Conservation (phyloP, 2,797 vertebrate species). For the Mus minutoides region DNA sequence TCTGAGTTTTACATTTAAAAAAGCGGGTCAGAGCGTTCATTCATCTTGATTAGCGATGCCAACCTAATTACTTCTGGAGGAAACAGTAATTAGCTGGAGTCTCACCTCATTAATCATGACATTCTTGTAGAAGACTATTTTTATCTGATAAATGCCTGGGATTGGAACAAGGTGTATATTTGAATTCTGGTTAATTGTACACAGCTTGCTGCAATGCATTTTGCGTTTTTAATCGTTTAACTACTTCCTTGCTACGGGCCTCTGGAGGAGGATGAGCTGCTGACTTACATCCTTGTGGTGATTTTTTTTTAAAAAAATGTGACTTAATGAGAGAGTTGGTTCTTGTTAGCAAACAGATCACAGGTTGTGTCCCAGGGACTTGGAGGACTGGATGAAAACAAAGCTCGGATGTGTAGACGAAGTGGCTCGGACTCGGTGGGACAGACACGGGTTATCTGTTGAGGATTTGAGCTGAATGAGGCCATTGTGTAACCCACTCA, state of each 20-base stretch:
- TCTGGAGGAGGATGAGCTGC: constrained; percentile 70
- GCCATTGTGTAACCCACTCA: background rate
- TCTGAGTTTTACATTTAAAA: constrained; percentile 90
- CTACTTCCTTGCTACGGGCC: constrained; percentile 87
- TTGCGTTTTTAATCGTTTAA: constrained; percentile 89
- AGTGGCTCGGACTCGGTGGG: constrained; percentile 21
- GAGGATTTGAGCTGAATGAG: constrained; percentile 27
- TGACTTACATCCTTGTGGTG: constrained; percentile 55
- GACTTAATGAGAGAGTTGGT: constrained; percentile 67
- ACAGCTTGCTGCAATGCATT: constrained; percentile 90
- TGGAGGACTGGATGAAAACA: background rate
- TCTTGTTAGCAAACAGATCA: constrained; percentile 65
- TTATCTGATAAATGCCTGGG: constrained; percentile 98
- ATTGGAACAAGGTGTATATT: constrained; percentile 94
- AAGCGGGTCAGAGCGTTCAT: constrained; percentile 92
- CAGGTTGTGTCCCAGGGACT: constrained; percentile 63
- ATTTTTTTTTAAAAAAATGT: constrained; percentile 42
- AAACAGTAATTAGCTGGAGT: constrained; percentile 99
- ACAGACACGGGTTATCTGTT: background rate
- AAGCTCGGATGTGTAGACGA: background rate
- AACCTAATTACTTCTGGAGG: constrained; percentile 99
- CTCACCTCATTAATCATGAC: constrained; percentile 99
- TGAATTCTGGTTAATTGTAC: constrained; percentile 97
- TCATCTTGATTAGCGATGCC: constrained; percentile 96
- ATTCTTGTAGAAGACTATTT: constrained; percentile 97